phyloP scores from a whole-genome alignment of 2,113 vertebrate species.

The Callipepla californica region DNA sequence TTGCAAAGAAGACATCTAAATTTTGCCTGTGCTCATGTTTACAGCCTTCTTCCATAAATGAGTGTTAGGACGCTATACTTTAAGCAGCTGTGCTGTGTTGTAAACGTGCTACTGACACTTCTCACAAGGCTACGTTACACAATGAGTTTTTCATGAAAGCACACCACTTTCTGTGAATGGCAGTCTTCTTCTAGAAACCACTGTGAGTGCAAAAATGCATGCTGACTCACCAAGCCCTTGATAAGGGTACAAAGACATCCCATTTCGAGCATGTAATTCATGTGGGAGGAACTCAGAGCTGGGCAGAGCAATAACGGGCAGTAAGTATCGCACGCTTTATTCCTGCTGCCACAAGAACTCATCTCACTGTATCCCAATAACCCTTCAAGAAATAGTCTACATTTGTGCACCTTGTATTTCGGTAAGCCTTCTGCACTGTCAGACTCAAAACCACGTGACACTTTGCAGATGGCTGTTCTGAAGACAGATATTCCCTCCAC shows the following conservation, averaged over 20 bases:
- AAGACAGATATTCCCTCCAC: background rate
- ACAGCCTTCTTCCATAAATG: background rate
- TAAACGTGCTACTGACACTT: background rate
- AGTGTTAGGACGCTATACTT: background rate
- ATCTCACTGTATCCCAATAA: background rate
- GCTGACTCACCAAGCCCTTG: background rate
- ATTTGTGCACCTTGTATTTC: background rate
- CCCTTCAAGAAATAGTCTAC: background rate
- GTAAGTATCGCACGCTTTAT: background rate
- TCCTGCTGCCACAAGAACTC: background rate
- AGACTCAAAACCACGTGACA: background rate
- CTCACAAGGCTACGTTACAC: background rate
- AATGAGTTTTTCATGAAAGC: background rate
- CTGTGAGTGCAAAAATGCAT: background rate
- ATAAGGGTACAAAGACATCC: background rate
- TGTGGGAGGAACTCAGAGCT: background rate
- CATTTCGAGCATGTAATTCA: background rate
- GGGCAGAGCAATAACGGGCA: background rate
- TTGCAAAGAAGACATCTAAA: background rate
- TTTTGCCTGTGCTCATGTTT: background rate
- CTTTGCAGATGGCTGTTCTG: accelerated
- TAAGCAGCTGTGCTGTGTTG: background rate
- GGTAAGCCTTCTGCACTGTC: background rate
- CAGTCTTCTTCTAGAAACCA: background rate
- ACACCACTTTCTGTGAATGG: background rate